Percentiles rank a stretch among this genome's conserved stretches.
These are phyloP conservation scores for Torymus auratus DNA, from an alignment of 2,888 invertebrate genomes.

Conservation along the genomic window DNA sequence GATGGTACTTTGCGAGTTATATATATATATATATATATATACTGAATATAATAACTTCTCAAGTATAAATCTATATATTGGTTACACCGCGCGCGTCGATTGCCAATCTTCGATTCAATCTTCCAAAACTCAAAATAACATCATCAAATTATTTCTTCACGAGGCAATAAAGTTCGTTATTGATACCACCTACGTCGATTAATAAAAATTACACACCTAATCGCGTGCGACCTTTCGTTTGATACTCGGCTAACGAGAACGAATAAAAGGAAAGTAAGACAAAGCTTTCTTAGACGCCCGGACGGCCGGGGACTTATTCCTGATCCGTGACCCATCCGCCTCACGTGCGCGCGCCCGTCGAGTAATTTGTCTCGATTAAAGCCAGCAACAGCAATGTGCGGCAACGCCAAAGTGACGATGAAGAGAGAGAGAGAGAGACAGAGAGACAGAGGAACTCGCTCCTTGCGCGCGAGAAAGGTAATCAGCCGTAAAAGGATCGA, in stretches of 20 bases:
- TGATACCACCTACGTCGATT: background rate
- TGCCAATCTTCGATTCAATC: too few species aligned
- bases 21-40: too few species aligned
- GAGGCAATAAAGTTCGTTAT: too few species aligned
- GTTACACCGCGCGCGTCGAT: too few species aligned
- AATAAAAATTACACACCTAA: conserved; percentile 35
- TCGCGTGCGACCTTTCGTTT: background rate
- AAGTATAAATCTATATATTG: too few species aligned
- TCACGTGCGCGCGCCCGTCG: conserved; percentile 31
- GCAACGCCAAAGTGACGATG: background rate
- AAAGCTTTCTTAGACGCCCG: conserved; percentile 16
- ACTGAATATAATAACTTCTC: too few species aligned
- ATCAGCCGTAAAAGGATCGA: conserved; percentile 48
- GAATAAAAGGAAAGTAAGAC: conserved; percentile 38
- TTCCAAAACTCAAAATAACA: too few species aligned
- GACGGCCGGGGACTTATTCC: conserved; percentile 34
- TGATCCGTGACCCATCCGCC: conserved; percentile 40
- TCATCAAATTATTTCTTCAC: background rate
- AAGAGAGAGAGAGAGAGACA: background rate
- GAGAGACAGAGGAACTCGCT: background rate
- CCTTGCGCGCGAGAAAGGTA: conserved; percentile 13
- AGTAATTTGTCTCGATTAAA: conserved; percentile 55
- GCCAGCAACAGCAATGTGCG: background rate
- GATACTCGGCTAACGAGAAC: conserved; percentile 31
- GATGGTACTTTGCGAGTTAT: too few species aligned